A percentile compares a stretch with the other conserved stretches of the same genome.
phyloP scores from a whole-genome alignment of 2,888 invertebrate genomes.

The Rhimphoctona megacephalus region DNA sequence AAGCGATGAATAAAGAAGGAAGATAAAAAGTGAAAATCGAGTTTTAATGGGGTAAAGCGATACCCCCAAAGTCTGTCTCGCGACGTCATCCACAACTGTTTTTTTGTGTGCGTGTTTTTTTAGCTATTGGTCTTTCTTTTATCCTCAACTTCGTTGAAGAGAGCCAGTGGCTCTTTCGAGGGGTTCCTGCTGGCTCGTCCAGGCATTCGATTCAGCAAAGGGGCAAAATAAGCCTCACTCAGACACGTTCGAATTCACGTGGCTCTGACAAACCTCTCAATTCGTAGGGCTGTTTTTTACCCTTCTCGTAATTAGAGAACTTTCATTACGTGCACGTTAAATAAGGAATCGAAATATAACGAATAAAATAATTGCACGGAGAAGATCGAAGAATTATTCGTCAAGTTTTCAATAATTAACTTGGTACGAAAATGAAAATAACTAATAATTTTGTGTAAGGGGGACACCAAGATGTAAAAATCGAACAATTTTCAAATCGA shows the following conservation, averaged over 20 bases:
- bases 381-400: neutral
- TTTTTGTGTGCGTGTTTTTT: slow-evolving; percentile 4
- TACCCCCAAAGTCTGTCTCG: slow-evolving; percentile 50
- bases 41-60: slow-evolving; percentile 60
- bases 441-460: neutral
- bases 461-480: neutral
- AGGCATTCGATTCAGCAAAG: slow-evolving; percentile 9
- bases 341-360: neutral
- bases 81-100: slow-evolving; percentile 46
- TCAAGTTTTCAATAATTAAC: neutral
- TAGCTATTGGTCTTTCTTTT: slow-evolving; percentile 4
- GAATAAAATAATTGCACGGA: too few relatives aligned
- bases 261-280: slow-evolving; percentile 6
- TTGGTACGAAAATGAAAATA: neutral
- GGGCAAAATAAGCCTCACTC: slow-evolving; percentile 12
- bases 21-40: slow-evolving; percentile 36
- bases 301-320: slow-evolving; percentile 30
- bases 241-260: slow-evolving; percentile 45
- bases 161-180: slow-evolving; percentile 25
- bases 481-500: too few relatives aligned
- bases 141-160: slow-evolving; percentile 16
- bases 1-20: slow-evolving; percentile 1
- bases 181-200: slow-evolving; percentile 26
- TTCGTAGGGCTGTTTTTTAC: neutral
- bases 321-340: neutral